These are phyloP conservation scores for Eledona agricola DNA, from an alignment of 2,888 invertebrate species.

Conservation along the genomic window DNA sequence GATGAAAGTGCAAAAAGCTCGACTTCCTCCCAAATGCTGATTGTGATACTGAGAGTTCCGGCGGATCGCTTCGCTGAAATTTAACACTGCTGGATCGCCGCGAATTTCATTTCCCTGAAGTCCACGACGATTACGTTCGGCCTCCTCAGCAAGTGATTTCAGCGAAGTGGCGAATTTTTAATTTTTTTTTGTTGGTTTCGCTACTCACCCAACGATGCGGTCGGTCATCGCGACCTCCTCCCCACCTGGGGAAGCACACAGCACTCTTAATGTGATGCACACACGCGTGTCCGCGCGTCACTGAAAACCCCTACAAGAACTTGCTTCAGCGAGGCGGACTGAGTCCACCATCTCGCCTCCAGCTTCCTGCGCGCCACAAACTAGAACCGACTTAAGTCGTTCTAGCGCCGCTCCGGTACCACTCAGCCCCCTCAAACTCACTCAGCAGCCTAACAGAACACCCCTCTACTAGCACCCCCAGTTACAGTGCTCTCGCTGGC, in stretches of 20 bases:
- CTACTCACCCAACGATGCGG: constrained; percentile 59
- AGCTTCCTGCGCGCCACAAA: constrained; percentile 52
- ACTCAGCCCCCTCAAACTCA: constrained; percentile 39
- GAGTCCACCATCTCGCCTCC: constrained; percentile 52
- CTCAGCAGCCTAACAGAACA: background rate
- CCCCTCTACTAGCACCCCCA: background rate
- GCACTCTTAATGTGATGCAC: constrained; percentile 54
- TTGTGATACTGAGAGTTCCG: constrained; percentile 2
- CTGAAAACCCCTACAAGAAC: constrained; percentile 59
- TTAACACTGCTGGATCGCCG: too few species aligned
- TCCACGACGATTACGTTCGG: background rate
- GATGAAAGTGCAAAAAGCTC: constrained; percentile 15
- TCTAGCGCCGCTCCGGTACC: constrained; percentile 38
- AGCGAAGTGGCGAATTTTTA: background rate
- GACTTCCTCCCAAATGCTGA: background rate
- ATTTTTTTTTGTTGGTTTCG: constrained; percentile 10
- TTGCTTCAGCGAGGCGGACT: constrained; percentile 56
- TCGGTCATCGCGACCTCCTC: constrained; percentile 59
- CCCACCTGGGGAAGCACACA: constrained; percentile 56
- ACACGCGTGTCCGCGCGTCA: constrained; percentile 62
- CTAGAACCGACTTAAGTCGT: constrained; percentile 48
- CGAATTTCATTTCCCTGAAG: constrained; percentile 3
- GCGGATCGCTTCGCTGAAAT: too few species aligned
- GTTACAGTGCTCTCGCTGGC: background rate
- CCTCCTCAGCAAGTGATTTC: background rate